Conservation (phyloP, 1,140 invertebrate species). For the Melitaea cinxia region DNA sequence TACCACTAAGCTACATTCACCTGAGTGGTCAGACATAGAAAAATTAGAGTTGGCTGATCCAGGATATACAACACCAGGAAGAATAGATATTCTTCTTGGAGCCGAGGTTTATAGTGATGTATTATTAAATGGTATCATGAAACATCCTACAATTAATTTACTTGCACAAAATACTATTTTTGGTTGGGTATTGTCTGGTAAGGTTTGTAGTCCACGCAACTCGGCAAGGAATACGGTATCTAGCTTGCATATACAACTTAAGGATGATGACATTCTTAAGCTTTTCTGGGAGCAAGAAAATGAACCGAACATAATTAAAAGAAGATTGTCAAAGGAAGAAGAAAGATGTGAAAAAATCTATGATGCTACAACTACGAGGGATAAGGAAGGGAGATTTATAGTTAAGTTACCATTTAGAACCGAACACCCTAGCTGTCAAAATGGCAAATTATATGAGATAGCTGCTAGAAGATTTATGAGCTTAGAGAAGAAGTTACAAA, state of each 20-base stretch:
- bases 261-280: conserved; percentile 42
- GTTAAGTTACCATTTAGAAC: conserved; percentile 51
- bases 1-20: not conserved
- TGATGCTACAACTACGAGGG: conserved; percentile 30
- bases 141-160: conserved; percentile 18
- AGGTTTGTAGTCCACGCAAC: conserved; percentile 6
- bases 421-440: conserved; percentile 26
- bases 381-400: conserved; percentile 46
- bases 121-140: not conserved
- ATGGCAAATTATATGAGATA: not conserved
- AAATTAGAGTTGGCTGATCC: not conserved
- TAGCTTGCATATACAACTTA: conserved; percentile 36
- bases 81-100: not conserved
- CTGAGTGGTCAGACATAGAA: not conserved
- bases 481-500: conserved; percentile 13
- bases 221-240: conserved; percentile 4
- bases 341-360: conserved; percentile 42
- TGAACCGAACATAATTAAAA: conserved; percentile 24
- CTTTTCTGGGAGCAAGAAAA: conserved; percentile 48
- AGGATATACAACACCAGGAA: not conserved
- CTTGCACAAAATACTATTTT: conserved; percentile 49
- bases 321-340: conserved; percentile 42
- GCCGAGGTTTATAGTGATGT: not conserved
- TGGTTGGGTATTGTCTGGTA: conserved; percentile 54
- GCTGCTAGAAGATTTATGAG: not conserved